Evolutionary conservation across 2,888 invertebrate species (phyloP), one percentile per base, ranked within the genome.

Genomic region (Pardosa pseudoannulata): DNA sequence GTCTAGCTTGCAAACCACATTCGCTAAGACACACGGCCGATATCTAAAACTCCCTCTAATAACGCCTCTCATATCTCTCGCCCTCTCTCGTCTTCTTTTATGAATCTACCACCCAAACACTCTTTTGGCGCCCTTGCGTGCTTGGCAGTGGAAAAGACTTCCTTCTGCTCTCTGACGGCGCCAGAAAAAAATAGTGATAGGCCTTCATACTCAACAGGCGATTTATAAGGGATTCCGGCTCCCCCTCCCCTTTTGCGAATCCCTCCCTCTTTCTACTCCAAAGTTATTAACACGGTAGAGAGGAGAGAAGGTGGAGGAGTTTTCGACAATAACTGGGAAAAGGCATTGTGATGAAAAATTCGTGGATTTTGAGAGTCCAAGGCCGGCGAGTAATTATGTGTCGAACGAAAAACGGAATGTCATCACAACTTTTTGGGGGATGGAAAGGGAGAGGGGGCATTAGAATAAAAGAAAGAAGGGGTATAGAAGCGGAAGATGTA

Each of bases 281-380:
- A 41, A 39, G 71, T 71, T 79, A 79, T 79, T 79, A 79, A 79
- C 62, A 62, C 68, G 19, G 28, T 50, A 32, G 39, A 74, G 19
- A 31, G 11, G 79, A 46, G 36, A n/a, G 65, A 16, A 29, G 65
- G 29, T 2, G 56, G 19, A 56, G 56, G 16, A 56, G 56, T 16
- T 13, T 46, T 46, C 56, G 56, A 56, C 56, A 6, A 56, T 56
- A 56, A 56, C 56, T 19, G 56, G 56, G 56, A 16, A 46, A 56
- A 23, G 56, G 56, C 23, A 56, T 56, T 56, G 56, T 56, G 56
- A 56, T 56, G 56, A 56, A 56, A 56, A 56, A 56, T 56, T 56
- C 23, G 23, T 56, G 19, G 56, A 23, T 56, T 56, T 56, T 23
- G 23, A 23, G 11, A 23, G 19, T 23, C 56, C 19, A 56, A 11